Evolutionary conservation across 35 echinoderm and acorn worm species (phyloP).

Genomic region (Stichopus chloronotus): DNA sequence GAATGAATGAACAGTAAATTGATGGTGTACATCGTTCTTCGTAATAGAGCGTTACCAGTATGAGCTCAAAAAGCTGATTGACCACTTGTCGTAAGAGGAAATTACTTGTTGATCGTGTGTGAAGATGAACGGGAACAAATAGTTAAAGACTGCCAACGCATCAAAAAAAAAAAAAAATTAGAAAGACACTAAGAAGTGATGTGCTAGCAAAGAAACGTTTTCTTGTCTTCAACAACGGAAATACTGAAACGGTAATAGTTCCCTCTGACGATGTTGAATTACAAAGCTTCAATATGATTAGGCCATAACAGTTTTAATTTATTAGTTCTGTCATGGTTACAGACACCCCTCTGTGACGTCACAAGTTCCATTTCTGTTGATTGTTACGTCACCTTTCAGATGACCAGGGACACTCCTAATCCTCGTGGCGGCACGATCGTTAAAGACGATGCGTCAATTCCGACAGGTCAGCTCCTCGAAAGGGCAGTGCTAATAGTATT

Average conservation of each 20-base stretch:
- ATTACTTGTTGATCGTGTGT: too few relatives aligned
- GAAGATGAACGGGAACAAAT: too few relatives aligned
- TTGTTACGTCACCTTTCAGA: background rate
- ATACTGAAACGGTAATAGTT: background rate
- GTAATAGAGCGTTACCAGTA: too few relatives aligned
- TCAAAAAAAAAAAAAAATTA: too few relatives aligned
- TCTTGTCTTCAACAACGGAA: too few relatives aligned
- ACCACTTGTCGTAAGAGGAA: too few relatives aligned
- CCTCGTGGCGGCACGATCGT: background rate
- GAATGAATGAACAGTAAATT: too few relatives aligned
- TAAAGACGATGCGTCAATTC: background rate
- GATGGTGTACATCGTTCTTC: too few relatives aligned
- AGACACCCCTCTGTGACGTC: background rate
- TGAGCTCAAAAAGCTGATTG: too few relatives aligned
- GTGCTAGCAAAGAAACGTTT: too few relatives aligned
- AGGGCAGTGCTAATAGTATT: background rate
- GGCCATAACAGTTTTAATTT: background rate
- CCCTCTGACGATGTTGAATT: background rate
- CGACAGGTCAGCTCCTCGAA: slow-evolving; percentile 5
- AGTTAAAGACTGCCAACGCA: too few relatives aligned
- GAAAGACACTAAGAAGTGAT: too few relatives aligned
- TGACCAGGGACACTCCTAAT: background rate
- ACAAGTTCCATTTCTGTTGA: background rate
- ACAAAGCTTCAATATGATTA: background rate
- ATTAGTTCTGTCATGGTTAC: background rate